Evolutionary conservation across 2,888 invertebrate genomes (phyloP).

Genomic region (Synergus japonicus): DNA sequence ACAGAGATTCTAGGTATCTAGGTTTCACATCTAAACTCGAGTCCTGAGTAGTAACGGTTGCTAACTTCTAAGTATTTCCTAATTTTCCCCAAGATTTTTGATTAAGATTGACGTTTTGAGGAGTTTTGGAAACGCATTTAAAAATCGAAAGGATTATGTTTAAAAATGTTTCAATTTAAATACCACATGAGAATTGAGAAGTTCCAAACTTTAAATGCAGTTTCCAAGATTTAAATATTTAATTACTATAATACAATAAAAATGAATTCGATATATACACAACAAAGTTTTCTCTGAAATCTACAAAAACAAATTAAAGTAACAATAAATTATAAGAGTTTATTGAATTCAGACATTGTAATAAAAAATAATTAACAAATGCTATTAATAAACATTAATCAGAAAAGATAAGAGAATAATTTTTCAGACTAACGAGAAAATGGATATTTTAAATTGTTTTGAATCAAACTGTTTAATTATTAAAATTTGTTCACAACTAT

Average conservation of each 20-base stretch:
- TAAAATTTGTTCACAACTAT: neutral
- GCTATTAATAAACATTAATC: too few species aligned
- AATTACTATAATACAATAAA: neutral
- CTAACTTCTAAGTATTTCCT: neutral
- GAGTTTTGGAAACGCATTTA: neutral
- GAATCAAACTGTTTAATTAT: neutral
- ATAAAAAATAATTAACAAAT: too few species aligned
- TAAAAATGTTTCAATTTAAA: too few species aligned
- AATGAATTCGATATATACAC: neutral
- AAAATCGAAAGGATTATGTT: too few species aligned
- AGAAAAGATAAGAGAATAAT: too few species aligned
- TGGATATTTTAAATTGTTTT: neutral
- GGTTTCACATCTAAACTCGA: neutral
- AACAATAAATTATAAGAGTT: neutral
- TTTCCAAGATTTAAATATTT: too few species aligned
- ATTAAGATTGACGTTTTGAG: neutral
- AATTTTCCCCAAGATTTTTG: neutral
- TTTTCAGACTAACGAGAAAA: neutral
- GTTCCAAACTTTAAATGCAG: too few species aligned
- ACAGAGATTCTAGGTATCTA: neutral
- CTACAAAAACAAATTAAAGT: neutral
- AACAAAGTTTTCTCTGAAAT: neutral
- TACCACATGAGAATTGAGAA: too few species aligned
- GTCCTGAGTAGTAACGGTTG: constrained; percentile 1
- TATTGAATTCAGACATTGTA: too few species aligned